phyloP scores from a whole-genome alignment of 2,797 vertebrate species.

The Hyperoplus immaculatus region DNA sequence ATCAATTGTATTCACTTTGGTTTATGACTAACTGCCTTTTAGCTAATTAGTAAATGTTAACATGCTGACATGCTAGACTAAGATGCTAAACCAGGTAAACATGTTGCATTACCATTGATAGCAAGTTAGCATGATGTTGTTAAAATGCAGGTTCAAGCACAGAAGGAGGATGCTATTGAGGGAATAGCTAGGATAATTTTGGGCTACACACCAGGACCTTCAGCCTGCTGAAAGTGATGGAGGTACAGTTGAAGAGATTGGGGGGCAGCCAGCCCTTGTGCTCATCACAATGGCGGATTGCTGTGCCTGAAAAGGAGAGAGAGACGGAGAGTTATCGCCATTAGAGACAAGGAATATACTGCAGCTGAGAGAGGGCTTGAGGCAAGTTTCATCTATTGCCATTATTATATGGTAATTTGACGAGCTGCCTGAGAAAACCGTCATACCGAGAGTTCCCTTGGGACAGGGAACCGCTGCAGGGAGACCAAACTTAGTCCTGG shows the following conservation, averaged over 20 bases:
- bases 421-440: conserved; percentile 54
- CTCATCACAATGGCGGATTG: conserved; percentile 95
- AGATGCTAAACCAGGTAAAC: neutral
- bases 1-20: neutral
- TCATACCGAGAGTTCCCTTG: conserved; percentile 91
- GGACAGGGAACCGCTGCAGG: conserved; percentile 94
- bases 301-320: conserved; percentile 86
- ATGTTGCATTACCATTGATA: neutral
- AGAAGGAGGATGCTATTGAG: conserved; percentile 1
- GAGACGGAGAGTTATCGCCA: conserved; percentile 12
- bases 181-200: neutral
- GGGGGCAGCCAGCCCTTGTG: conserved; percentile 96
- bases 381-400: conserved; percentile 72
- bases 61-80: neutral
- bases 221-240: conserved; percentile 90
- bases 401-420: conserved; percentile 78
- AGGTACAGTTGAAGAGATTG: conserved; percentile 96
- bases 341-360: conserved; percentile 36
- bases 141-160: too few relatives aligned
- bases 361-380: conserved; percentile 60
- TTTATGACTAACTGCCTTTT: neutral
- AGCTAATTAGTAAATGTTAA: neutral
- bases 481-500: conserved; percentile 94
- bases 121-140: too few relatives aligned
- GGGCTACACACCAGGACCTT: conserved; percentile 87